Evolutionary conservation across 2,797 vertebrate genomes (phyloP), one percentile per base, ranked within the genome.

Genomic region (Moxostoma hubbsi): DNA sequence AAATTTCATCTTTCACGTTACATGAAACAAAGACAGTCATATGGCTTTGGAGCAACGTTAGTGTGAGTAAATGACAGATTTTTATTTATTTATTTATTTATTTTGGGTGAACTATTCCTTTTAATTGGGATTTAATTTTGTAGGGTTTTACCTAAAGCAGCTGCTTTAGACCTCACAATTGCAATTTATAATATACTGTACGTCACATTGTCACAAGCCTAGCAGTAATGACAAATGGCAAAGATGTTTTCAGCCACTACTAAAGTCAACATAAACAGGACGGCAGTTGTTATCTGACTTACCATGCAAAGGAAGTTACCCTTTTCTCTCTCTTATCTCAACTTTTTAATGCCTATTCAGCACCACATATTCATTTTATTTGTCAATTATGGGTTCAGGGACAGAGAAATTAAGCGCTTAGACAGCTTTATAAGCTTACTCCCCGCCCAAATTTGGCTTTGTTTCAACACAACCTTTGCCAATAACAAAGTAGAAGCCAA

Each of bases 401-500:
- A 73, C 36, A 49, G 65, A 83, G 81, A 79, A 81, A 83, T 63
- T 70, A 81, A 83, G 75, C 77, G 66, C 86, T 90, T 84, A 82
- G 78, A 80, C 53, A 84, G 85, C 84, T 81, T 80, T 77, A 81
- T 84, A 81, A 78, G 85, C 82, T 84, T 79, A 82, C 62, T 58
- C 59, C 13, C 77, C 64, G 16, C 77, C 80, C 88, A 88, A 89
- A 86, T 80, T 81, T 82, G 82, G 84, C 84, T 87, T 88, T 90
- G 87, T 89, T 90, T 89, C 86, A 86, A 80, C 80, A 77, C 88
- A 92, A 90, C 86, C 88, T 90, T 90, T 91, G 88, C 90, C 91
- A 90, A 89, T 90, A 93, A 90, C 91, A 91, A 94, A 93, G 91
- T 93, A 93, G 89, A 92, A 95, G 93, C 91, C 94, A 96, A 95